Percentiles rank a stretch among this genome's conserved stretches.
phyloP scores from a whole-genome alignment of 2,888 invertebrate genomes.

The Melanophora roralis region DNA sequence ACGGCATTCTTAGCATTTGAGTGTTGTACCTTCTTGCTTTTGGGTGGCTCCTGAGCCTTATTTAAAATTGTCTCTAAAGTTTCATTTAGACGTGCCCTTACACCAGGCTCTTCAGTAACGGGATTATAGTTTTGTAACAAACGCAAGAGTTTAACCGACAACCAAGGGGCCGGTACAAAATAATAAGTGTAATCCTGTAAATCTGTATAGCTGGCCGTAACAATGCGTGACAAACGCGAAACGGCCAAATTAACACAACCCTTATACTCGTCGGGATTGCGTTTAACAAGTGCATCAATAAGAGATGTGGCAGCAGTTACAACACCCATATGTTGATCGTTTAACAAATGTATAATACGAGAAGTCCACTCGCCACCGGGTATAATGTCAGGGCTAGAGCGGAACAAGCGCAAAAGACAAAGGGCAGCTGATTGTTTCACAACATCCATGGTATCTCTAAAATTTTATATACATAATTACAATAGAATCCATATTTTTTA shows the following conservation, averaged over 20 bases:
- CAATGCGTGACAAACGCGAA: slow-evolving; percentile 96
- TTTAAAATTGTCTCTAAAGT: slow-evolving; percentile 98
- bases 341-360: slow-evolving; percentile 97
- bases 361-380: slow-evolving; percentile 99
- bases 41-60: slow-evolving; percentile 99
- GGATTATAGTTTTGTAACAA: slow-evolving; percentile 99
- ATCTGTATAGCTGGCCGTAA: slow-evolving; percentile 99
- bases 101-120: slow-evolving; percentile 96
- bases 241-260: slow-evolving; percentile 99
- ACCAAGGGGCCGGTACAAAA: slow-evolving; percentile 99
- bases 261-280: slow-evolving; percentile 99
- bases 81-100: slow-evolving; percentile 96
- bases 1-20: slow-evolving; percentile 99
- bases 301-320: slow-evolving; percentile 99
- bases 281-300: slow-evolving; percentile 98
- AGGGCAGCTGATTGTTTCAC: slow-evolving; percentile 99
- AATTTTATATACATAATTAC: background rate
- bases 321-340: slow-evolving; percentile 99
- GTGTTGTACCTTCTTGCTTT: slow-evolving; percentile 99
- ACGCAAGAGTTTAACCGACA: slow-evolving; percentile 97
- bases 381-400: slow-evolving; percentile 97
- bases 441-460: slow-evolving; percentile 98
- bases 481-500: background rate
- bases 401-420: slow-evolving; percentile 93
- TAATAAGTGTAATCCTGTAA: slow-evolving; percentile 99